These are phyloP conservation scores for Anguilla megastoma DNA, from an alignment of 2,797 vertebrate genomes.

Conservation along the genomic window DNA sequence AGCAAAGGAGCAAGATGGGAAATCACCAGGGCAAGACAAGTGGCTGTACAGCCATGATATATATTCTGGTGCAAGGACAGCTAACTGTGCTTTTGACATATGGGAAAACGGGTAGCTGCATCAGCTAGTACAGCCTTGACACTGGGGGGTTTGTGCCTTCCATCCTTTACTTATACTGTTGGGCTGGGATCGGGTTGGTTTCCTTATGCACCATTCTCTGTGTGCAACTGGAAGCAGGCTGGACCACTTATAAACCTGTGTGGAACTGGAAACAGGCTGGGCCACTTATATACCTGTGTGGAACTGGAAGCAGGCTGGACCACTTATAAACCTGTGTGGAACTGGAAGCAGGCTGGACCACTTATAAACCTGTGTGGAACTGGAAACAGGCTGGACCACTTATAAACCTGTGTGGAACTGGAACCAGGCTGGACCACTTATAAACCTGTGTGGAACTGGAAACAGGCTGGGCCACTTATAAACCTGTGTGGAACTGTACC, in stretches of 20 bases:
- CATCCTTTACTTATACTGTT: not conserved
- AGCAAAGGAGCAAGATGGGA: not conserved
- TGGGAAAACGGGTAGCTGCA: not conserved
- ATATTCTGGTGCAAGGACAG: not conserved
- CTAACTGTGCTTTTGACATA: not conserved
- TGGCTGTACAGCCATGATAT: not conserved
- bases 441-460: not conserved
- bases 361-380: too few relatives aligned
- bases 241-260: too few relatives aligned
- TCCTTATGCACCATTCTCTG: not conserved
- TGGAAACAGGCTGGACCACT: too few relatives aligned
- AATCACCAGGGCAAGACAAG: not conserved
- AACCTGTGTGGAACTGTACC: too few relatives aligned
- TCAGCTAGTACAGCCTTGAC: not conserved
- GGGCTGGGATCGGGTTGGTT: not conserved
- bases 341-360: too few relatives aligned
- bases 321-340: too few relatives aligned
- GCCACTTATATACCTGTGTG: not conserved
- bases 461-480: too few relatives aligned
- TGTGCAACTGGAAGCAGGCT: not conserved
- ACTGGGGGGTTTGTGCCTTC: not conserved
- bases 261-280: too few relatives aligned
- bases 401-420: not conserved
- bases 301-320: not conserved
- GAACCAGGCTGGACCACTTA: not conserved